phyloP scores from a whole-genome alignment of 2,888 invertebrate species.

The Netelia melanura region DNA sequence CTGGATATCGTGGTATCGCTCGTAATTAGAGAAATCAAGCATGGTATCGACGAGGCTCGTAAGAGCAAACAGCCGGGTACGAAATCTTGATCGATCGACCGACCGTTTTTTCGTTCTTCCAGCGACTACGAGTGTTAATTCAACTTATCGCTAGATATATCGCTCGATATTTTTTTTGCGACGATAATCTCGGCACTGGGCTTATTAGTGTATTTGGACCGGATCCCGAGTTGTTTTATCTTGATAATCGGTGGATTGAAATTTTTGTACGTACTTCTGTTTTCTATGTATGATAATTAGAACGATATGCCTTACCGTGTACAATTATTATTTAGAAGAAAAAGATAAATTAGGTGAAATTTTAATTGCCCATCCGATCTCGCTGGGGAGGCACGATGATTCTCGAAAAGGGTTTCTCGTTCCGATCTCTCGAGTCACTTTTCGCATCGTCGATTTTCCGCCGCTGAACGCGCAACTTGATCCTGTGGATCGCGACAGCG shows the following conservation, averaged over 20 bases:
- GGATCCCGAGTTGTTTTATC: too few relatives aligned
- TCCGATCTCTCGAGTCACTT: constrained; percentile 10
- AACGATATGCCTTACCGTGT: too few relatives aligned
- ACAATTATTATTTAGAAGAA: neutral
- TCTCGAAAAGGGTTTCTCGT: constrained; percentile 8
- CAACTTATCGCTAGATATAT: too few relatives aligned
- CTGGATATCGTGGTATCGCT: constrained; percentile 81
- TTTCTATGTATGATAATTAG: too few relatives aligned
- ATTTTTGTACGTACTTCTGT: too few relatives aligned
- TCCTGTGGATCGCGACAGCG: constrained; percentile 65
- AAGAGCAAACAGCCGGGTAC: neutral
- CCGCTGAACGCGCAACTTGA: constrained; percentile 57
- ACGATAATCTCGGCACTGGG: too few relatives aligned
- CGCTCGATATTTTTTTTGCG: too few relatives aligned
- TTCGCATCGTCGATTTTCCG: constrained; percentile 54
- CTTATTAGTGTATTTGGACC: too few relatives aligned
- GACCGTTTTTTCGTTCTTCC: too few relatives aligned
- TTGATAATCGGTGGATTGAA: too few relatives aligned
- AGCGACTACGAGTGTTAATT: too few relatives aligned
- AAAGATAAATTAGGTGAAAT: neutral
- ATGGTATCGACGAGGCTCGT: constrained; percentile 24
- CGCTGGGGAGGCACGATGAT: constrained; percentile 43
- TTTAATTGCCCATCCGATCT: constrained; percentile 30
- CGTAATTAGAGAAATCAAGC: constrained; percentile 75
- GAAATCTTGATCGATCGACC: neutral